Evolutionary conservation across 1,140 invertebrate genomes (phyloP).

Genomic region (Megalopta genalis): DNA sequence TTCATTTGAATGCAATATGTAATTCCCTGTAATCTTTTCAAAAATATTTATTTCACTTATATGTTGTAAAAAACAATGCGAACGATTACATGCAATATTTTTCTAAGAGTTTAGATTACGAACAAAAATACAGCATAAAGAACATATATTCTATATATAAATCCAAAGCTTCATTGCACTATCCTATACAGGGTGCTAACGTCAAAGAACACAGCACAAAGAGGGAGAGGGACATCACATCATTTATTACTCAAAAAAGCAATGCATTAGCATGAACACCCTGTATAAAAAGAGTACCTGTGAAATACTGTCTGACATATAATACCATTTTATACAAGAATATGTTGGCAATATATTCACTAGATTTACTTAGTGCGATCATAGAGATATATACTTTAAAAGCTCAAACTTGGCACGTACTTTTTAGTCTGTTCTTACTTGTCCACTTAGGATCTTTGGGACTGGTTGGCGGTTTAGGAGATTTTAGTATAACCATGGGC

Average conservation of each 20-base stretch:
- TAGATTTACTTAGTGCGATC: background rate
- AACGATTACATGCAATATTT: background rate
- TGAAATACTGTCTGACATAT: background rate
- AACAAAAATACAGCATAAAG: too few relatives aligned
- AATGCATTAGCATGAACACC: background rate
- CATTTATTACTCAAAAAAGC: background rate
- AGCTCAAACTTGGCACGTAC: background rate
- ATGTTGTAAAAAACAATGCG: background rate
- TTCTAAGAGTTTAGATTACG: too few relatives aligned
- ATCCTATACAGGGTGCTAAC: background rate
- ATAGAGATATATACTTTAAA: background rate
- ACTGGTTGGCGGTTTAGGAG: conserved; percentile 68
- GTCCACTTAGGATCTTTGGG: conserved; percentile 71
- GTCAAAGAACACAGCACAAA: too few relatives aligned
- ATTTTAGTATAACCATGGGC: conserved; percentile 60
- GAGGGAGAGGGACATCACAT: too few relatives aligned
- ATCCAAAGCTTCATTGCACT: background rate
- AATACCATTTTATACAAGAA: background rate
- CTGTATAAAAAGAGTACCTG: background rate
- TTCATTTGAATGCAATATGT: background rate
- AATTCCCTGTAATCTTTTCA: background rate
- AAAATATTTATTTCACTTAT: background rate
- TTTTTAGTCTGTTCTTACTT: background rate
- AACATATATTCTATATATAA: background rate
- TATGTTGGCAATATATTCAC: background rate